These are phyloP conservation scores for Hypotaenidia okinawae DNA, from an alignment of 2,797 vertebrate species.

Conservation along the genomic window DNA sequence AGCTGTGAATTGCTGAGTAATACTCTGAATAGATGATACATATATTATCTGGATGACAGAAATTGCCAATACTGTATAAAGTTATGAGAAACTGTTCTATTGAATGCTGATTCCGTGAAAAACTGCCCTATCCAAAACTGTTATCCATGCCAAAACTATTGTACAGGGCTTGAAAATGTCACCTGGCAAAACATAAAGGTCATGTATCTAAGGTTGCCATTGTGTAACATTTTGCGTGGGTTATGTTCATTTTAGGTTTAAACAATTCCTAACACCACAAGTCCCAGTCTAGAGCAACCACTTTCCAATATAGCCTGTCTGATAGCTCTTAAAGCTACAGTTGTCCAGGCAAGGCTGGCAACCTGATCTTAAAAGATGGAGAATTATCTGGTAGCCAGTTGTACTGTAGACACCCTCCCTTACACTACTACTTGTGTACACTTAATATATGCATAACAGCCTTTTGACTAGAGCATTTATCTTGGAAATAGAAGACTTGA, in stretches of 20 bases:
- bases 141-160: background rate
- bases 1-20: background rate
- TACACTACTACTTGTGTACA: background rate
- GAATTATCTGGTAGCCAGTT: background rate
- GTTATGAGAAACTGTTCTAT: background rate
- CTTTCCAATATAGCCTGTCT: background rate
- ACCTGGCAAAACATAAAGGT: background rate
- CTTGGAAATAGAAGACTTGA: background rate
- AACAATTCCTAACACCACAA: background rate
- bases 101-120: background rate
- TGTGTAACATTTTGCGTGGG: background rate
- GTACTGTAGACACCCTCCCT: background rate
- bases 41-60: background rate
- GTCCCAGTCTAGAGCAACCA: background rate
- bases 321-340: background rate
- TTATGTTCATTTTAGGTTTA: background rate
- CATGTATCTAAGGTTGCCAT: background rate
- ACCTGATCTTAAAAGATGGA: background rate
- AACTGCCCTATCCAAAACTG: background rate
- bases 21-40: background rate
- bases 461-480: background rate
- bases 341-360: background rate
- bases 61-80: background rate
- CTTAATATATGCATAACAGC: background rate
- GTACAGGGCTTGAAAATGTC: background rate